A percentile compares a stretch with the other conserved stretches of the same genome.
phyloP scores from a whole-genome alignment of 37 sponge, comb jelly and placozoan genomes.

The Mnemiopsis leidyi region DNA sequence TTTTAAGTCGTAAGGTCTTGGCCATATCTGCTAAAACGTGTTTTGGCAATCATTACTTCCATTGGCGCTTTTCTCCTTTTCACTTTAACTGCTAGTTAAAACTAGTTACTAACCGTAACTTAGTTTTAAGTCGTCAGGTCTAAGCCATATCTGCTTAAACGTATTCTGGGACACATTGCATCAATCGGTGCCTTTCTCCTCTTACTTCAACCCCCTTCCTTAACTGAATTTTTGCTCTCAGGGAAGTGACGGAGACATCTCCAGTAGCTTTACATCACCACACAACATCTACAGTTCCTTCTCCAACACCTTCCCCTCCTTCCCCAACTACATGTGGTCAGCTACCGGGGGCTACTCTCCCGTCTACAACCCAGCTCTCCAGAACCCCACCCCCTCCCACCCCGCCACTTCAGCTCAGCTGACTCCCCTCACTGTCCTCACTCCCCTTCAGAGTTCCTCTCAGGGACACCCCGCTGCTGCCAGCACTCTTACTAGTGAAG shows the following conservation, averaged over 20 bases:
- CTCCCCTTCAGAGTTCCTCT: constrained; percentile 9
- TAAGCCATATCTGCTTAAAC: too few species aligned
- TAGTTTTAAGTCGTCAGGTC: too few species aligned
- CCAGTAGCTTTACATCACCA: constrained; percentile 4
- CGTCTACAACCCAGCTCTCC: constrained; percentile 13
- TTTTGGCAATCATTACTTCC: too few species aligned
- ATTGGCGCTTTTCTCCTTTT: too few species aligned
- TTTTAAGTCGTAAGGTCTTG: too few species aligned
- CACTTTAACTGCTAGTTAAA: too few species aligned
- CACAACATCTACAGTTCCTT: constrained; percentile 61
- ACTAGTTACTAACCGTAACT: too few species aligned
- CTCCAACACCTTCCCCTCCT: constrained; percentile 25
- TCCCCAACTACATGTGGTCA: constrained; percentile 65
- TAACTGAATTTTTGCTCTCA: not conserved
- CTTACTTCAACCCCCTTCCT: too few species aligned
- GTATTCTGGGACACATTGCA: too few species aligned
- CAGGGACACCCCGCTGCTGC: not conserved
- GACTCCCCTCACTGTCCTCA: constrained; percentile 6
- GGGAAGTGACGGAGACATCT: not conserved
- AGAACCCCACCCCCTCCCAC: not conserved
- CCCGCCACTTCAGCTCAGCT: not conserved
- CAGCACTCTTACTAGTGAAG: not conserved
- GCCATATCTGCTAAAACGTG: too few species aligned
- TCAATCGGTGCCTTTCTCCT: too few species aligned
- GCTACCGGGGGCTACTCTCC: not conserved